phyloP scores from a whole-genome alignment of 2,888 invertebrate genomes.

The Masnerella sp. region DNA sequence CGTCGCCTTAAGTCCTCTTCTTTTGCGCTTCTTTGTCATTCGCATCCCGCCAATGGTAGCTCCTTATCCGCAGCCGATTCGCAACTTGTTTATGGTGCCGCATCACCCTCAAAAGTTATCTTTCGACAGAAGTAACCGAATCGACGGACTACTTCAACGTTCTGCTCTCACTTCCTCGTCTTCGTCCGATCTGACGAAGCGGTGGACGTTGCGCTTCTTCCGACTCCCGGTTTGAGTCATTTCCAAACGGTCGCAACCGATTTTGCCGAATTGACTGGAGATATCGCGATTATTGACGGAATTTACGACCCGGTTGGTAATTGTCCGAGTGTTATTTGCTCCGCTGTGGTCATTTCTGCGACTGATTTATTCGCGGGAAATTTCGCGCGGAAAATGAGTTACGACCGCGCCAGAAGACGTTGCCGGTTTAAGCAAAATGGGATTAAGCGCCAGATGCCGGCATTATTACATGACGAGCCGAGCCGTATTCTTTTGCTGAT shows the following conservation, averaged over 20 bases:
- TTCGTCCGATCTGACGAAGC: neutral
- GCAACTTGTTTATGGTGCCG: conserved; percentile 9
- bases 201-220: conserved; percentile 6
- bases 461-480: conserved; percentile 3
- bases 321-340: neutral
- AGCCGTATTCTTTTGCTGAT: neutral
- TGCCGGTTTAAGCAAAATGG: conserved; percentile 5
- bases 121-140: no score
- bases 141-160: neutral
- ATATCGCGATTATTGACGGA: no score
- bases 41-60: conserved; percentile 11
- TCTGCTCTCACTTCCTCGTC: neutral
- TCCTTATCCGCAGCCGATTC: conserved; percentile 12
- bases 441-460: neutral
- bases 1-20: conserved; percentile 14
- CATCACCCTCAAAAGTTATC: neutral
- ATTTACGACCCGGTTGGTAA: conserved; percentile 9
- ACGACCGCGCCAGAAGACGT: conserved; percentile 6
- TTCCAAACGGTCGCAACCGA: neutral
- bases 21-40: conserved; percentile 19
- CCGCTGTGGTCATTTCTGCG: neutral
- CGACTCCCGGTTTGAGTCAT: conserved; percentile 7
- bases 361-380: conserved; percentile 15
- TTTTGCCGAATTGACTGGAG: neutral
- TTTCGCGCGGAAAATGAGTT: conserved; percentile 5